Conservation (phyloP, 2,888 invertebrate genomes). For the Agonopterix alstromeriana region DNA sequence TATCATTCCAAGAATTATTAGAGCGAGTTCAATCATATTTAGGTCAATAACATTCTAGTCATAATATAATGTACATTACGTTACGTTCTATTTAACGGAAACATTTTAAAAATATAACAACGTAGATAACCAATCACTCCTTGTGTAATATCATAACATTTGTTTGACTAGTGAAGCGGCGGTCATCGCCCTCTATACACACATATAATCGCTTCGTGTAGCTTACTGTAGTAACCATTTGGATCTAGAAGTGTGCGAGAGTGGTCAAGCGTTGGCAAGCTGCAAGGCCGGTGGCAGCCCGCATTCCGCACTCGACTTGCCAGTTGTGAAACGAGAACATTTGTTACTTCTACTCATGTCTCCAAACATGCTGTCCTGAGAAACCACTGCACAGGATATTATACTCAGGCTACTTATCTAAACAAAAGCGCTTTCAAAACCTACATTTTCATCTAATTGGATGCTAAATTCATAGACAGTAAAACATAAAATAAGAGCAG, state of each 20-base stretch:
- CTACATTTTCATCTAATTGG: slow-evolving; percentile 1
- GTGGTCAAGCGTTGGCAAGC: slow-evolving; percentile 66
- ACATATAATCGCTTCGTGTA: slow-evolving; percentile 27
- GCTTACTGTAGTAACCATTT: slow-evolving; percentile 36
- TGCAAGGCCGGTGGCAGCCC: slow-evolving; percentile 66
- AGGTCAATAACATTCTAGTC: slow-evolving; percentile 5
- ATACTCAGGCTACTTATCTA: background rate
- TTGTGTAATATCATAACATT: slow-evolving; percentile 9
- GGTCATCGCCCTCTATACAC: slow-evolving; percentile 38
- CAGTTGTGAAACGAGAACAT: slow-evolving; percentile 64
- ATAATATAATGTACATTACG: background rate
- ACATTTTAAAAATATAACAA: slow-evolving; percentile 1
- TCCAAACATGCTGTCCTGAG: background rate
- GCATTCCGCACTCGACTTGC: slow-evolving; percentile 63
- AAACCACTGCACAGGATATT: background rate
- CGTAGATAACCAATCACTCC: slow-evolving; percentile 1
- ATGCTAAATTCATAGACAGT: slow-evolving; percentile 1
- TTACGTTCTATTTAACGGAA: slow-evolving; percentile 1
- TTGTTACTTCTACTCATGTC: slow-evolving; percentile 26
- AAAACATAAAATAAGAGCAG: slow-evolving; percentile 23
- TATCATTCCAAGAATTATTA: background rate
- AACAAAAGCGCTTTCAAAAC: background rate
- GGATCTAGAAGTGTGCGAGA: slow-evolving; percentile 51
- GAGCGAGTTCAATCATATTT: slow-evolving; percentile 2
- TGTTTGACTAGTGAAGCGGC: slow-evolving; percentile 19